Base-by-base conservation (phyloP, 2,113 vertebrate species). In the Perca schrenkii region DNA sequence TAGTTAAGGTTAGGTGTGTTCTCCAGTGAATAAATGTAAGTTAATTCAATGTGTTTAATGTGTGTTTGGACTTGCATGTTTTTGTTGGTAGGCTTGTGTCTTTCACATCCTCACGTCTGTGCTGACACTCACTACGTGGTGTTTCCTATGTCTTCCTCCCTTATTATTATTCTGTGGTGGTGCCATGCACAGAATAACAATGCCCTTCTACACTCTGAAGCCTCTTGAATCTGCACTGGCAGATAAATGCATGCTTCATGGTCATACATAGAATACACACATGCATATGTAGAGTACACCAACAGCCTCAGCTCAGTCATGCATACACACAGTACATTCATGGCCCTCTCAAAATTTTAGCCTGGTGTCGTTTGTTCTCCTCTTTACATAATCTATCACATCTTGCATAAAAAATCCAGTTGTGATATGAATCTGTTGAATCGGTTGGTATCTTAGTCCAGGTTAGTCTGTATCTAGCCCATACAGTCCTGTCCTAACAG, bases 131-230 rank as follows among this genome's bases (percentile, higher is more conserved):
- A 31, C 58, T 74, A 76, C 50, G 21, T 79, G 73, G 72, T 85
- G 47, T 72, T 86, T 63, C 77, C 82, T 78, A 69, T 79, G 79
- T 78, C 79, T 71, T 89, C 73, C 60, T 62, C 66, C 63, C 82
- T 92, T 77, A 77, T 91, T 91, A 75, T 84, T 85, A 88, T 89
- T 92, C 83, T 73, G 69, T 56, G 52, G 40, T 50, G 4, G 56
- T 82, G 73, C 56, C 68, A 34, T 34, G 34, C 72, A 63, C 50
- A 40, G 67, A 72, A 72, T 77, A 72, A 72, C 66, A 71, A 54
- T 34, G 31, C 76, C 61, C 70, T 65, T 43, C 77, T 57, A 62
- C 69, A 71, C 69, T 74, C 78, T 73, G 63, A 73, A 77, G 65
- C 78, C 47, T 79, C 74, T 16, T 31, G 67, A 64, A 76, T 84